These are phyloP conservation scores for Apolygus lucorum DNA, from an alignment of 1,140 invertebrate genomes.

Conservation along the genomic window DNA sequence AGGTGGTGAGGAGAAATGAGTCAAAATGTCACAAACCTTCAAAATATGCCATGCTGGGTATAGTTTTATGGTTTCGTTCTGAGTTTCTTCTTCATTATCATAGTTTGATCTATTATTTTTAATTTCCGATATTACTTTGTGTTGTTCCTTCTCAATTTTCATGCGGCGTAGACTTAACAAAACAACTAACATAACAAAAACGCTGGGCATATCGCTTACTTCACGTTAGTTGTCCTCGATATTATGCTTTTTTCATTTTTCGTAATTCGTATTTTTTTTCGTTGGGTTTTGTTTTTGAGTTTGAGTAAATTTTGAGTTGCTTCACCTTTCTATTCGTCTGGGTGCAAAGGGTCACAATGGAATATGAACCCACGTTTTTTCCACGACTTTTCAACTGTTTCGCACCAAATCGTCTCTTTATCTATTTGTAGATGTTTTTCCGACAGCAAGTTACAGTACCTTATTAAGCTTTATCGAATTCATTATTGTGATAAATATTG, in stretches of 20 bases:
- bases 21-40: conserved; percentile 3
- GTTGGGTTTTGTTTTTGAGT: no score
- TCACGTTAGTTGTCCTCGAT: background rate
- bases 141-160: no score
- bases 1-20: conserved; percentile 13
- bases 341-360: background rate
- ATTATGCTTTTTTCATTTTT: background rate
- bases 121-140: no score
- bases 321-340: background rate
- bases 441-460: no score
- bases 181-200: background rate
- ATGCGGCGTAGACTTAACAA: background rate
- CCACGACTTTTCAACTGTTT: no score
- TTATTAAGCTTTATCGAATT: no score
- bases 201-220: no score
- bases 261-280: no score
- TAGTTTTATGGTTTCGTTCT: conserved; percentile 6
- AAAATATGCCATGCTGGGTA: conserved; percentile 7
- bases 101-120: background rate
- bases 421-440: no score
- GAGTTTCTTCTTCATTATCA: background rate
- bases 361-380: background rate
- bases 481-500: no score
- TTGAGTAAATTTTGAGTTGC: background rate
- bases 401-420: no score